Base-by-base conservation (phyloP, 2,113 vertebrate genomes). In the Psophia crepitans region DNA sequence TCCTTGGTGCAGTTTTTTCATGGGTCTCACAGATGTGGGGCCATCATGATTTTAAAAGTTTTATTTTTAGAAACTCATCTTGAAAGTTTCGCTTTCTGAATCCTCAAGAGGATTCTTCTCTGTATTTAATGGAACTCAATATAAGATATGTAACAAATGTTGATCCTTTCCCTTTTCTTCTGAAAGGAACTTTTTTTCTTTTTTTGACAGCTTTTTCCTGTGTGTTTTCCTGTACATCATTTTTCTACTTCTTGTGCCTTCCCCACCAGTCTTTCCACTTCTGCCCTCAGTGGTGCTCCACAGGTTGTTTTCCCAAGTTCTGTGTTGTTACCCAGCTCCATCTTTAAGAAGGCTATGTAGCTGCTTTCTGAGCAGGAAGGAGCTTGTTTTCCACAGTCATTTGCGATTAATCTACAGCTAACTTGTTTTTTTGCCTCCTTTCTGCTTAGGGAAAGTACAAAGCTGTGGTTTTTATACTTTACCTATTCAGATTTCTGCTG, bases 391-490 rank as follows among this genome's bases (percentile, higher is more conserved):
- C 27, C 14, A 0, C 75, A 30, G 15, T 56, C 26, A 39, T 70
- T 43, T 85, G 5, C 87, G 70, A 46, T 93, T 91, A 90, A 85
- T 85, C 61, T 41, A 32, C 43, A 85, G 53, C 14, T 91, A 79
- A 41, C 30, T 83, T 82, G 44, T 2, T 49, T 76, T 75, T 95
- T 91, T 73, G 2, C 51, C 20, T 86, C 14, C 43, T 4, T 68
- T 68, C 51, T 56, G 27, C 54, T 69, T 57, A 39, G 30, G 28
- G 39, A 83, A 83, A 79, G 35, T 51, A 87, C 5, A 28, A 74
- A 87, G 24, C 60, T 93, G 37, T 53, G 64, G 20, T 26, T 95
- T 89, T 84, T 30, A 32, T 54, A 7, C 17, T 90, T 84, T 4
- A 69, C 37, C 7, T 76, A 17, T 73, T 76, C 8, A 24, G 35